phyloP scores from a whole-genome alignment of 2,113 vertebrate genomes.

The Labeo rohita region DNA sequence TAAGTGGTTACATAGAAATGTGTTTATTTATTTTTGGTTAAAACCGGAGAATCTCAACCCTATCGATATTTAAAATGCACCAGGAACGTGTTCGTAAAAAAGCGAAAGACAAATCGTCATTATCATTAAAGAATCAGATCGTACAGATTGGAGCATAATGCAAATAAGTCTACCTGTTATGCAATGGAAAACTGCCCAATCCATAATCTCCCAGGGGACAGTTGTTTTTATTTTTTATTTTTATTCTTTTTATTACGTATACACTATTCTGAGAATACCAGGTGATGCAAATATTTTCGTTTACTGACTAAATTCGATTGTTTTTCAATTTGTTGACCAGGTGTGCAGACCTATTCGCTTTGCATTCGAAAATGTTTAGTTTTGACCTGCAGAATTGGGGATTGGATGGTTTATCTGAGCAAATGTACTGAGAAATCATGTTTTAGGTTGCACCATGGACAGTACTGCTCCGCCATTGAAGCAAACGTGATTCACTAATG shows the following conservation, averaged over 20 bases:
- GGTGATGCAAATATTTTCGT: not conserved
- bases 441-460: slow-evolving; percentile 8
- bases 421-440: not conserved
- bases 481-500: not conserved
- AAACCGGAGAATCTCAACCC: not conserved
- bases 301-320: not conserved
- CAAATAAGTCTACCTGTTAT: not conserved
- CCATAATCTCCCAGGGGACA: not conserved
- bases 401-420: not conserved
- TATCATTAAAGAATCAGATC: not conserved
- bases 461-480: not conserved
- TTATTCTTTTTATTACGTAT: not conserved
- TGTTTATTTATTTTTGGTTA: not conserved
- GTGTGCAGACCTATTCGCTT: not conserved
- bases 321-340: not conserved
- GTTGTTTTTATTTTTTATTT: not conserved
- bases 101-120: not conserved
- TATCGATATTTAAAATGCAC: not conserved
- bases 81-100: not conserved
- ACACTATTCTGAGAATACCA: not conserved
- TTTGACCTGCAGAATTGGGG: not conserved
- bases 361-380: not conserved
- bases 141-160: not conserved
- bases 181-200: not conserved
- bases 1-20: not conserved